These are phyloP conservation scores for Seriola aureovittata DNA, from an alignment of 2,113 vertebrate species.

Conservation along the genomic window DNA sequence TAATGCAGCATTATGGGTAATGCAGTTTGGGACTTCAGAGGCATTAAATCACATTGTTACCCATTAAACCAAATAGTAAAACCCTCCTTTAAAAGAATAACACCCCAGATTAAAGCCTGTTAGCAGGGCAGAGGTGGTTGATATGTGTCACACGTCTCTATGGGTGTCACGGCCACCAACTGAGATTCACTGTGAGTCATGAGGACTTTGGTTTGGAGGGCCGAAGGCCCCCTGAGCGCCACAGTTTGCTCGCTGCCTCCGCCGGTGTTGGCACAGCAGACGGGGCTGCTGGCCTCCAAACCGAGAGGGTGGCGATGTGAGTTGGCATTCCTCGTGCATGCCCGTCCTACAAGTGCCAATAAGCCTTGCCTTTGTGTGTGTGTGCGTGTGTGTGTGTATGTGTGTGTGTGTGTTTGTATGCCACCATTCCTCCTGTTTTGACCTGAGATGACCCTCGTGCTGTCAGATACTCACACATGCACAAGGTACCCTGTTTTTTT, in stretches of 20 bases:
- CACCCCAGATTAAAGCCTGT: background rate
- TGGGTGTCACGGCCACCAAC: background rate
- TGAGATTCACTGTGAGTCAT: constrained; percentile 13
- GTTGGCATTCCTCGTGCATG: constrained; percentile 53
- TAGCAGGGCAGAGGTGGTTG: background rate
- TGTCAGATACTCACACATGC: background rate
- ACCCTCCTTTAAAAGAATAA: background rate
- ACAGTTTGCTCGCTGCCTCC: constrained; percentile 2
- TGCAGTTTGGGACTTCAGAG: background rate
- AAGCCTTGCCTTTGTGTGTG: constrained; percentile 32
- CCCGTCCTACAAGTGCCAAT: constrained; percentile 50
- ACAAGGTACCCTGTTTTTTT: background rate
- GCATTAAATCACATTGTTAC: background rate
- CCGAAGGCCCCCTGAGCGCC: background rate
- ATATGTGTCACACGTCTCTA: background rate
- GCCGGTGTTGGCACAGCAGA: constrained; percentile 35
- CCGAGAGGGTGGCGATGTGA: background rate
- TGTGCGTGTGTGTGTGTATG: constrained; percentile 27
- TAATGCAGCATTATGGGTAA: background rate
- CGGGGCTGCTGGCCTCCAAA: background rate
- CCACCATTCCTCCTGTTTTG: constrained; percentile 13
- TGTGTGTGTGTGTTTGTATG: background rate
- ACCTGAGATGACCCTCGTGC: constrained; percentile 26
- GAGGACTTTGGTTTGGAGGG: background rate
- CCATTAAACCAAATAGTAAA: background rate